Base-by-base conservation (phyloP, 2,113 vertebrate genomes). In the Zosterops japonicus region DNA sequence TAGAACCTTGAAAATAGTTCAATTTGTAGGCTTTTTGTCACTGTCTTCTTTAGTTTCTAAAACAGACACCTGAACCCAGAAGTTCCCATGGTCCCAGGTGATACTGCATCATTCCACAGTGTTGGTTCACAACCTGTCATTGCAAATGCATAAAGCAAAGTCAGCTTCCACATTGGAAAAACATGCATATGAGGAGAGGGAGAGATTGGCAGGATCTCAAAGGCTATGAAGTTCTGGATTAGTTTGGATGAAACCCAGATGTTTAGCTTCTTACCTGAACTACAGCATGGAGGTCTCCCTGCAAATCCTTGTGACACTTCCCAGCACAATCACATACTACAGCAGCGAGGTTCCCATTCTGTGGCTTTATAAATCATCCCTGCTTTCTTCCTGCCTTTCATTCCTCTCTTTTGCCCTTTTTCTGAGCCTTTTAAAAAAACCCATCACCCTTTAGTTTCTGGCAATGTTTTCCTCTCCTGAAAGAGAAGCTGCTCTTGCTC, bases 181-280 rank as follows among this genome's bases (percentile, higher is more conserved):
- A 39, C 23, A 47, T 2, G 6, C 28, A 27, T 70, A 23, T 2
- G 3, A 29, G n/a, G 17, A 60, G 68, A 72, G 35, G 16, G 36
- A 61, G 55, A 55, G 47, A 53, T 68, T 89, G 79, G 55, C 90
- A 89, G 44, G 50, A 78, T 94, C 85, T 92, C 83, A 87, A 89
- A 91, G 59, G 47, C 67, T 87, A 2, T 83, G 63, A 72, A 89
- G 72, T 87, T 94, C 69, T 94, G 69, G 33, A 81, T 89, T 60
- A 21, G 56, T 78, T 86, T 0, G 0, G 64, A 79, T 92, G 67
- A 93, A 90, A 88, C 11, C 15, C 72, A 83, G 56, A 80, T 90
- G 68, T 89, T 87, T 41, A 16, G 42, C 81, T 93, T 93, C 71
- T 86, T 94, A 78, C 71, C 85, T 97, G 85, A 90, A 35, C 47